Evolutionary conservation across 2,797 vertebrate genomes (phyloP).

Genomic region (Eremophila alpestris): DNA sequence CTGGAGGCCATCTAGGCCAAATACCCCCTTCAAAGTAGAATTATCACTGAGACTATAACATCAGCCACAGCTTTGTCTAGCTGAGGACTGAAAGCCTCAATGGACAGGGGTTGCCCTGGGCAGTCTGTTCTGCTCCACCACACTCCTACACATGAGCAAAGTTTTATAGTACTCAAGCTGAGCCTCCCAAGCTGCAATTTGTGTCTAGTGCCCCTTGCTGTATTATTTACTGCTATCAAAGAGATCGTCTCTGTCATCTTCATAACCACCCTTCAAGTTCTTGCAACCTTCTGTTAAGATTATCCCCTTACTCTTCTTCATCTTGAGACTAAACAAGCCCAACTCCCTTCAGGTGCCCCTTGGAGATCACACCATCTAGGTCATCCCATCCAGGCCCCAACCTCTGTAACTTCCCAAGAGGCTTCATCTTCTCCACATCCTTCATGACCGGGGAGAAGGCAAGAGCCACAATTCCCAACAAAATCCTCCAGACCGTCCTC

Average conservation of each 20-base stretch:
- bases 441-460: not conserved
- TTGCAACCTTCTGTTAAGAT: not conserved
- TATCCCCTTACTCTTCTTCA: not conserved
- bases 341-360: not conserved
- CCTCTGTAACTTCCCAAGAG: not conserved
- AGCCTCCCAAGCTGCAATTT: not conserved
- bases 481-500: not conserved
- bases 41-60: not conserved
- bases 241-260: not conserved
- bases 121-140: not conserved
- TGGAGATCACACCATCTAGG: not conserved
- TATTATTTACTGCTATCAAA: not conserved
- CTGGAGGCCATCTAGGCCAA: conserved; percentile 14
- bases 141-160: not conserved
- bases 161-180: not conserved
- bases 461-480: not conserved
- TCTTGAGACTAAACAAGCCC: not conserved
- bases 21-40: not conserved
- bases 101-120: not conserved
- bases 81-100: not conserved
- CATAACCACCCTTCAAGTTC: not conserved
- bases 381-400: not conserved
- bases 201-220: not conserved
- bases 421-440: not conserved
- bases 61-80: not conserved